These are phyloP conservation scores for Amphiprion clarkii DNA, from an alignment of 2,797 vertebrate genomes.

Conservation along the genomic window DNA sequence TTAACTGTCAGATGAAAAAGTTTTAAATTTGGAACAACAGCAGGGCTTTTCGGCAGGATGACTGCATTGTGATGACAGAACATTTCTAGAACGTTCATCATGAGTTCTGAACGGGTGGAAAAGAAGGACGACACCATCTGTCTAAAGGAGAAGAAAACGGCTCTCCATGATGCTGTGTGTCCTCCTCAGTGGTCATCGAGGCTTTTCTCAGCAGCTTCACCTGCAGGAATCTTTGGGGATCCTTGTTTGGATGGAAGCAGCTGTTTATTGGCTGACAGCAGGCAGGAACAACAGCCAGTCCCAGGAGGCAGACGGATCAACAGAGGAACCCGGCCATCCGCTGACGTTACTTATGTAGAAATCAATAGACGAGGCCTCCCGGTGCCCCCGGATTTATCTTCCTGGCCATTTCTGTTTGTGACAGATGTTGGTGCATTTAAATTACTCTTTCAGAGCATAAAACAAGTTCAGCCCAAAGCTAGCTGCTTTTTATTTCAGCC, in stretches of 20 bases:
- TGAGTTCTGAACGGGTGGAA: conserved; percentile 18
- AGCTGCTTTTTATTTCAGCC: conserved; percentile 18
- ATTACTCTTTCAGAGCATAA: conserved; percentile 31
- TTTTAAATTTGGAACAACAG: conserved; percentile 27
- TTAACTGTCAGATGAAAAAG: conserved; percentile 26
- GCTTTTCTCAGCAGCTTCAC: not conserved
- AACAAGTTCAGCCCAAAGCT: conserved; percentile 4
- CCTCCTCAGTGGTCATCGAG: conserved; percentile 23
- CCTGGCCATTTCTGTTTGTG: conserved; percentile 64
- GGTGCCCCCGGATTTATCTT: conserved; percentile 68
- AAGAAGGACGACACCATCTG: conserved; percentile 24
- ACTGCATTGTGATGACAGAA: conserved; percentile 35
- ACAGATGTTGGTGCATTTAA: conserved; percentile 47
- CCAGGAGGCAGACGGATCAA: conserved; percentile 57
- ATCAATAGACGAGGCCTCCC: conserved; percentile 70
- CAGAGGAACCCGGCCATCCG: conserved; percentile 40
- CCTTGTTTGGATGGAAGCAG: conserved; percentile 25
- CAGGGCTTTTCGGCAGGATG: conserved; percentile 14
- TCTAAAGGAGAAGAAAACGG: conserved; percentile 10
- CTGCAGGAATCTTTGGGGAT: conserved; percentile 3
- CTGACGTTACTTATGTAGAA: conserved; percentile 71
- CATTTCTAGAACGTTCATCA: conserved; percentile 11
- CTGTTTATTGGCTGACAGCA: conserved; percentile 40
- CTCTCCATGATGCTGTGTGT: conserved; percentile 10
- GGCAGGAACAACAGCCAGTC: conserved; percentile 60